Evolutionary conservation across 2,113 vertebrate genomes (phyloP), one percentile per base, ranked within the genome.

Genomic region (Campylorhamphus procurvoides): DNA sequence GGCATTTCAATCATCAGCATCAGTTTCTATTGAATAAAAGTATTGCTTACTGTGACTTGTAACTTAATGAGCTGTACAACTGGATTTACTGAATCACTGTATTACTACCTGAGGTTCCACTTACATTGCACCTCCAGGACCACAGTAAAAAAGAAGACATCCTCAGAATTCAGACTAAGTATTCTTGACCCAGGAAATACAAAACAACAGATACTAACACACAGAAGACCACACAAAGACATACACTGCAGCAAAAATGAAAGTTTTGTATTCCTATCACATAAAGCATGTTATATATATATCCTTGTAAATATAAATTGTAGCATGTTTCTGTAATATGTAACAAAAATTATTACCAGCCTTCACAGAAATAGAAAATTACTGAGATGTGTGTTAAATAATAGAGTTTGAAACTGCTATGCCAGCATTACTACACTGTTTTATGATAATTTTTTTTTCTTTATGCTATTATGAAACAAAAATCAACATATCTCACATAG

Each of bases 391-490:
- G 11, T 52, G 29, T n/a, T 25, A 62, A 66, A 55, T 23, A 44
- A 56, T 33, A 68, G 31, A 68, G 31, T 29, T 35, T 87, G 20
- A 35, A 73, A 49, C 8, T 46, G 22, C 17, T 39, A 55, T 39
- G 23, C 7, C 74, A 64, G 7, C 24, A 16, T 62, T 50, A 40
- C 8, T 63, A 7, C 7, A 14, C 10, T 47, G 5, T 2, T 67
- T 82, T 28, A 73, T 18, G 25, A 72, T 0, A 0, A 29, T 58
- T 16, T 1, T 0, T 0, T 68, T 68, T 77, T 33, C 63, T 66
- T 66, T 52, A 50, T n/a, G 19, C 6, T 49, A 37, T 22, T 39
- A 42, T 39, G n/a, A 79, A 84, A 33, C 18, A 84, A 80, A 90
- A 84, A 47, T 33, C 39, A 62, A 4, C 1, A 1, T 63, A 55